Percentiles rank a stretch among this genome's conserved stretches.
Conservation (phyloP, 2,888 invertebrate genomes). For the Teleiodes luculella region DNA sequence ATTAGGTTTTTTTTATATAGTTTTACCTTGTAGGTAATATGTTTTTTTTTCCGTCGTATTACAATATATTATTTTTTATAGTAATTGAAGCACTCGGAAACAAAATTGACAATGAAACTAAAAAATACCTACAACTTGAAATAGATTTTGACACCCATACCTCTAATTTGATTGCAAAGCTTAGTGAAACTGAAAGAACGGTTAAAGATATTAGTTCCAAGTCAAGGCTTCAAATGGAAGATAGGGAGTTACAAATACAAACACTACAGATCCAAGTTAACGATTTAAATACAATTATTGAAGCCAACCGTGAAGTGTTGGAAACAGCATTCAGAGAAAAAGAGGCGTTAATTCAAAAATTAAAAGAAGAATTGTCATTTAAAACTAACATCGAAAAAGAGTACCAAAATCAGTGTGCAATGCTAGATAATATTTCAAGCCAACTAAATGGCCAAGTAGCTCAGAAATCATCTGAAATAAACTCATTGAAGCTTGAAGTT, state of each 20-base stretch:
- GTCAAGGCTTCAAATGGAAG: conserved; percentile 27
- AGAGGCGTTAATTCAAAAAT: conserved; percentile 28
- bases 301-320: conserved; percentile 27
- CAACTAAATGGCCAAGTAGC: conserved; percentile 35
- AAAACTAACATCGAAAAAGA: conserved; percentile 40
- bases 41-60: too few species aligned
- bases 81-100: conserved; percentile 23
- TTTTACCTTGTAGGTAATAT: background rate
- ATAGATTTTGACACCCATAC: conserved; percentile 36
- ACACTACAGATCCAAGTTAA: conserved; percentile 35
- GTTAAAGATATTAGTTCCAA: conserved; percentile 33
- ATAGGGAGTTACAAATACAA: conserved; percentile 34
- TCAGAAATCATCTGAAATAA: conserved; percentile 27
- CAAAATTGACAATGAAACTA: conserved; percentile 35
- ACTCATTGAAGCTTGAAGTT: conserved; percentile 21
- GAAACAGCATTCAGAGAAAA: conserved; percentile 32
- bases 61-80: background rate
- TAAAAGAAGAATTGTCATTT: conserved; percentile 31
- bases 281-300: conserved; percentile 28
- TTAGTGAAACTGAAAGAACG: conserved; percentile 38
- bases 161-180: conserved; percentile 35
- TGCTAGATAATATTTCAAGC: conserved; percentile 29
- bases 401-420: conserved; percentile 36
- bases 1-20: background rate
- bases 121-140: conserved; percentile 35